phyloP scores from a whole-genome alignment of 2,888 invertebrate genomes.

The Zygaena filipendulae region DNA sequence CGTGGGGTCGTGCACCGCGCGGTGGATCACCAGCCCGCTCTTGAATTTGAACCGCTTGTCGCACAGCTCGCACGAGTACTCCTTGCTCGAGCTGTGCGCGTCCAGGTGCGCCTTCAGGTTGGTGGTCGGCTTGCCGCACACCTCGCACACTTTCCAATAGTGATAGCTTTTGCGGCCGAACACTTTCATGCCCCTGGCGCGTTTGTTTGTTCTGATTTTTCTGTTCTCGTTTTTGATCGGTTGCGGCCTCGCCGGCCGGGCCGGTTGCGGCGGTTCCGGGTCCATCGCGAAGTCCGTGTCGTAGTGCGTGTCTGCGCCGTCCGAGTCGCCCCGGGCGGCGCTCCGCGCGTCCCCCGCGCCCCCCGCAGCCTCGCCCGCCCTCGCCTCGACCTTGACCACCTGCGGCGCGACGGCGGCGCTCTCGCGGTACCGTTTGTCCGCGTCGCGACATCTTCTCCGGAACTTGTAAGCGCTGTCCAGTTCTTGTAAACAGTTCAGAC shows the following conservation, averaged over 20 bases:
- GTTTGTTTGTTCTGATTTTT: constrained; percentile 17
- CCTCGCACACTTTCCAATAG: constrained; percentile 57
- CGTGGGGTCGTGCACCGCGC: constrained; percentile 49
- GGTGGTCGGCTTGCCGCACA: constrained; percentile 54
- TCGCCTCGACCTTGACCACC: constrained; percentile 16
- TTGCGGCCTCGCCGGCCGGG: constrained; percentile 20
- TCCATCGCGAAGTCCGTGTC: constrained; percentile 19
- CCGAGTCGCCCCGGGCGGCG: constrained; percentile 16
- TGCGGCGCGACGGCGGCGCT: constrained; percentile 20
- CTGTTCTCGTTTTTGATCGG: constrained; percentile 18
- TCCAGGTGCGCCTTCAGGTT: constrained; percentile 52
- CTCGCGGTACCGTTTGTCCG: constrained; percentile 42
- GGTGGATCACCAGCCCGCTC: constrained; percentile 53
- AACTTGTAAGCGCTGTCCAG: constrained; percentile 57
- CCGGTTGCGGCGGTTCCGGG: constrained; percentile 15
- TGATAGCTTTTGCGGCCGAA: constrained; percentile 34
- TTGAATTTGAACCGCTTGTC: constrained; percentile 61
- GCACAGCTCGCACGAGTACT: constrained; percentile 52
- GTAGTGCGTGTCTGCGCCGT: constrained; percentile 23
- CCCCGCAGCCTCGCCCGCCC: constrained; percentile 17
- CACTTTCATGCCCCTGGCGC: neutral
- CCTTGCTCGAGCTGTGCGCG: constrained; percentile 42
- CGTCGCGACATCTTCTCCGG: constrained; percentile 49
- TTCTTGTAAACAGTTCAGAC: constrained; percentile 42
- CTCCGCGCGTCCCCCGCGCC: constrained; percentile 15